Evolutionary conservation across 2,797 vertebrate genomes (phyloP).

Genomic region (Amblyopsis hoosieri): DNA sequence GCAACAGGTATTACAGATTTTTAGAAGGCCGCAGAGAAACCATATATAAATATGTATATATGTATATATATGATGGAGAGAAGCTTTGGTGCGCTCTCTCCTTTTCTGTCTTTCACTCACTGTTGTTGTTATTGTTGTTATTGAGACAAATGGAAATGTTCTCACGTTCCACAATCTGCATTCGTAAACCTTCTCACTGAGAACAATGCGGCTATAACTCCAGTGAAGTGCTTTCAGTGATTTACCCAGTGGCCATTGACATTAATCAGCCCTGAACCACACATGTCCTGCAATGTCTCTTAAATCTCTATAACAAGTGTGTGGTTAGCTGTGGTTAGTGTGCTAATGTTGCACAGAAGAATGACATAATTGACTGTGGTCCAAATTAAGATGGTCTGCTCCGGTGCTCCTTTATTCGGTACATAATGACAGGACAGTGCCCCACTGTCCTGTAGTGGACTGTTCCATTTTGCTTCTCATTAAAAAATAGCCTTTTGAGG

Average conservation of each 20-base stretch:
- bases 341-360: slow-evolving; percentile 19
- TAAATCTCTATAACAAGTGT: slow-evolving; percentile 6
- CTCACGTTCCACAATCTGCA: slow-evolving; percentile 24
- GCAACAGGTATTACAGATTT: too few species aligned
- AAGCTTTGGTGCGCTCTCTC: neutral
- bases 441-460: slow-evolving; percentile 13
- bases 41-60: slow-evolving; percentile 7
- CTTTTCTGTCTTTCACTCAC: neutral
- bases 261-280: slow-evolving; percentile 9
- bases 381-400: slow-evolving; percentile 27
- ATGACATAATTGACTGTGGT: slow-evolving; percentile 33
- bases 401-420: slow-evolving; percentile 33
- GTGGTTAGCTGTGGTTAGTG: slow-evolving; percentile 11
- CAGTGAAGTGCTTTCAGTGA: slow-evolving; percentile 10
- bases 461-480: slow-evolving; percentile 21
- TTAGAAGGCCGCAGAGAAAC: neutral
- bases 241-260: neutral
- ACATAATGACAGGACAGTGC: slow-evolving; percentile 36
- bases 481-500: slow-evolving; percentile 26
- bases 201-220: neutral
- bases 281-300: slow-evolving; percentile 7
- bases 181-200: slow-evolving; percentile 14
- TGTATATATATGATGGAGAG: slow-evolving; percentile 18
- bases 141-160: slow-evolving; percentile 24
- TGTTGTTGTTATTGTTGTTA: neutral